Conservation (phyloP, 2,797 vertebrate species). For the Limosa lapponica region DNA sequence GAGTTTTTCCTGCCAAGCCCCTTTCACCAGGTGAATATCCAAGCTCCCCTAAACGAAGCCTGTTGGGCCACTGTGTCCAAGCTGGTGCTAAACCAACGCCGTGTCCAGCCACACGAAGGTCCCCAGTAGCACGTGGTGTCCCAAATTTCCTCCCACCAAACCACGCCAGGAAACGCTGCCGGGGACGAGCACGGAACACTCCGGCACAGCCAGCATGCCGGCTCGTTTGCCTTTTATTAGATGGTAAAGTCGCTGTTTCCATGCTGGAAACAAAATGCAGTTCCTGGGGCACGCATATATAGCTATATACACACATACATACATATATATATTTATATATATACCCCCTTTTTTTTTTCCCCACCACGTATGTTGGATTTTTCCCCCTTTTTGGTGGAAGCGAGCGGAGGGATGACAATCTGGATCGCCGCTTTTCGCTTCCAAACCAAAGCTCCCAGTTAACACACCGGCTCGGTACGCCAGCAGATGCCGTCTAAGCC, state of each 20-base stretch:
- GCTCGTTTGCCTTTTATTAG: neutral
- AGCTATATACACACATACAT: neutral
- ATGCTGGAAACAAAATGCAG: neutral
- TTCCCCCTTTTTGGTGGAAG: neutral
- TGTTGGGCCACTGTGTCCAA: neutral
- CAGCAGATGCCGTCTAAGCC: slow-evolving; percentile 83
- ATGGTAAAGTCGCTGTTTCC: neutral
- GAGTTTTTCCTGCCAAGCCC: neutral
- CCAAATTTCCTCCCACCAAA: neutral
- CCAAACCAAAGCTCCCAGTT: slow-evolving; percentile 36
- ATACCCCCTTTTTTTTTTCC: neutral
- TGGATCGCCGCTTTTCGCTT: slow-evolving; percentile 21
- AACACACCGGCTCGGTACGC: slow-evolving; percentile 58
- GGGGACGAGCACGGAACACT: neutral
- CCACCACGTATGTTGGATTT: neutral
- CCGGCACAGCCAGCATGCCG: neutral
- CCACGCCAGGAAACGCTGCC: neutral
- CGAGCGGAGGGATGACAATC: neutral
- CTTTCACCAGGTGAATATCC: neutral
- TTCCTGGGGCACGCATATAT: neutral
- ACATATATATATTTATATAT: neutral
- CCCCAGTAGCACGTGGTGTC: accelerated
- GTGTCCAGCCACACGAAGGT: accelerated
- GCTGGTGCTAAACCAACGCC: neutral
- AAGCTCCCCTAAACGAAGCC: accelerated